These are phyloP conservation scores for Apteryx owenii DNA, from an alignment of 2,113 vertebrate genomes.

Conservation along the genomic window DNA sequence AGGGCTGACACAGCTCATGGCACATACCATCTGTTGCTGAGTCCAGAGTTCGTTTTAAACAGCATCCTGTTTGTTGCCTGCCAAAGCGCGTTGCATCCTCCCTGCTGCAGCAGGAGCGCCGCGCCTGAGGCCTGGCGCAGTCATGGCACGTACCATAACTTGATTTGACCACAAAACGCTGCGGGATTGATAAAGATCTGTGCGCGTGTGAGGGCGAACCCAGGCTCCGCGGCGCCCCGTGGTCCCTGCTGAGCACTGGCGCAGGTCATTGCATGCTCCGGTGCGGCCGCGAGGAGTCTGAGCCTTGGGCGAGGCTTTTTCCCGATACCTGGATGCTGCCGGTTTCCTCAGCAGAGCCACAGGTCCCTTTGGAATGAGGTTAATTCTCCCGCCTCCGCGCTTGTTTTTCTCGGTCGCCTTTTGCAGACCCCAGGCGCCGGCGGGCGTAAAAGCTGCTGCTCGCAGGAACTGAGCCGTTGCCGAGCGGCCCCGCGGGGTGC, in stretches of 20 bases:
- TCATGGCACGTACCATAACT: not conserved
- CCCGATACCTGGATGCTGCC: rapidly evolving
- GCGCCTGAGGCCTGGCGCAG: rapidly evolving
- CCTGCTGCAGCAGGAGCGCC: rapidly evolving
- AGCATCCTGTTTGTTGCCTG: rapidly evolving
- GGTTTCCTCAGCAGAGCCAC: not conserved
- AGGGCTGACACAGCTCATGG: not conserved
- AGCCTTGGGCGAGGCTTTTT: not conserved
- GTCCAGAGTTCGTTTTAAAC: not conserved
- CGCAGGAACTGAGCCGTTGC: not conserved
- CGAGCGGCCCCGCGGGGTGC: not conserved
- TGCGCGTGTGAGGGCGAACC: rapidly evolving
- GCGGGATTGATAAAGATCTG: not conserved
- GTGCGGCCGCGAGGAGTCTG: rapidly evolving
- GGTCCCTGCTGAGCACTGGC: not conserved
- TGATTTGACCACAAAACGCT: not conserved
- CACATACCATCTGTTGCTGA: not conserved
- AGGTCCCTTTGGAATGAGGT: not conserved
- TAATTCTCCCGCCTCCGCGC: too few relatives aligned
- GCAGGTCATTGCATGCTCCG: rapidly evolving
- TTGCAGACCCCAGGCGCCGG: not conserved
- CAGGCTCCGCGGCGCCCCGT: rapidly evolving
- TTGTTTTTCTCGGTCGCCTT: not conserved
- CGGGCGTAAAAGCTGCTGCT: not conserved
- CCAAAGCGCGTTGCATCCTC: rapidly evolving